Conservation (phyloP, 1,140 invertebrate genomes). For the Bacillus rossius region DNA sequence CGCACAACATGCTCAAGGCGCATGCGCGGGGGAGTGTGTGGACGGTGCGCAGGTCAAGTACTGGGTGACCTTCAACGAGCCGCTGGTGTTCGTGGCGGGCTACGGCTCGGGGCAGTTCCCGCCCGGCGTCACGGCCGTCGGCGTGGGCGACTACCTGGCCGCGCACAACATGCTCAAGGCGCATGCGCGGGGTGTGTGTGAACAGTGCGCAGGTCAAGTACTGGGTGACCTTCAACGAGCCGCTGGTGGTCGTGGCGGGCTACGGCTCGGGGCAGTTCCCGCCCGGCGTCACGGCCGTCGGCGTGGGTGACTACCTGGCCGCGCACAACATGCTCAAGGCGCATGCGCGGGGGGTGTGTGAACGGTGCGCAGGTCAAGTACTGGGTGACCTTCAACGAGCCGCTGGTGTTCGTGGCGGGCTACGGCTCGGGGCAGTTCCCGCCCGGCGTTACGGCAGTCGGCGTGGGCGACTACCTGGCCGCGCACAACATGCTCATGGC, state of each 20-base stretch:
- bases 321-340: slow-evolving; percentile 53
- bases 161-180: slow-evolving; percentile 53
- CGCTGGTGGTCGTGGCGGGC: slow-evolving; percentile 24
- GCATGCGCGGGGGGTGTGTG: slow-evolving; percentile 58
- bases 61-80: slow-evolving; percentile 47
- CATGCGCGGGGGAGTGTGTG: slow-evolving; percentile 60
- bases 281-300: slow-evolving; percentile 38
- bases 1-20: slow-evolving; percentile 52
- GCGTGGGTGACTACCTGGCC: slow-evolving; percentile 51
- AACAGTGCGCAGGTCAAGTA: slow-evolving; percentile 37
- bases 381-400: slow-evolving; percentile 47
- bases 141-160: slow-evolving; percentile 51
- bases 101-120: slow-evolving; percentile 38
- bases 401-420: slow-evolving; percentile 24
- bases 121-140: slow-evolving; percentile 38
- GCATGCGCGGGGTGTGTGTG: slow-evolving; percentile 58
- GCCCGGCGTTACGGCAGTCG: slow-evolving; percentile 38
- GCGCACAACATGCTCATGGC: slow-evolving; percentile 53
- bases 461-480: slow-evolving; percentile 51
- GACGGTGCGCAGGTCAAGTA: slow-evolving; percentile 37
- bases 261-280: slow-evolving; percentile 38
- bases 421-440: slow-evolving; percentile 38
- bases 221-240: slow-evolving; percentile 47
- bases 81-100: slow-evolving; percentile 24
- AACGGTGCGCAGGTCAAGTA: slow-evolving; percentile 37